Conservation (phyloP, 1,140 invertebrate genomes). For the Pemphigus obesinymphae region DNA sequence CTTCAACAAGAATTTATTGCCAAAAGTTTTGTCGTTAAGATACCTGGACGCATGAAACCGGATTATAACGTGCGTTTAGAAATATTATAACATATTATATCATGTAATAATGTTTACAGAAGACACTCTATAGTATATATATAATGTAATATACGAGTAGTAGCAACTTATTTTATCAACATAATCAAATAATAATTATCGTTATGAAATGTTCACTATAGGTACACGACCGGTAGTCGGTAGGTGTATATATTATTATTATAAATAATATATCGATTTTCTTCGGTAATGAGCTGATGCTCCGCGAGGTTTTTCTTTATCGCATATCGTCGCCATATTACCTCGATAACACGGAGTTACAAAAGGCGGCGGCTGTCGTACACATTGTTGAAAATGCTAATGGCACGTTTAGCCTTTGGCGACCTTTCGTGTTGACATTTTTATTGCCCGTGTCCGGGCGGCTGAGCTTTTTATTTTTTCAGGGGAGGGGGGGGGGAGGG, state of each 20-base stretch:
- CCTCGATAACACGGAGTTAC: not conserved
- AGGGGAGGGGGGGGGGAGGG: too few relatives aligned
- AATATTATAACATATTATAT: not conserved
- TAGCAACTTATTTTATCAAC: not conserved
- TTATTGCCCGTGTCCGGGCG: not conserved
- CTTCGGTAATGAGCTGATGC: conserved; percentile 19
- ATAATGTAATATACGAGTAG: not conserved
- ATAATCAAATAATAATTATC: conserved; percentile 4
- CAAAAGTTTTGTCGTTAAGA: too few relatives aligned
- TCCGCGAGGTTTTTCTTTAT: conserved; percentile 5
- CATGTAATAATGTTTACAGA: too few relatives aligned
- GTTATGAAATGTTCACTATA: not conserved
- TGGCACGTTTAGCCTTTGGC: conserved; percentile 27
- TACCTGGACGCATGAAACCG: not conserved
- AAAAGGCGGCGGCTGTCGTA: not conserved
- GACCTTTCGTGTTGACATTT: conserved; percentile 37
- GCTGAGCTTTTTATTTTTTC: too few relatives aligned
- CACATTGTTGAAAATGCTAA: conserved; percentile 33
- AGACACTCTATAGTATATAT: too few relatives aligned
- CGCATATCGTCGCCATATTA: not conserved
- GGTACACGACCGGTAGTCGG: too few relatives aligned
- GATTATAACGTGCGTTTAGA: not conserved
- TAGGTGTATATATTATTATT: not conserved
- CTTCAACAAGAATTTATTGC: too few relatives aligned
- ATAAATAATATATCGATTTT: conserved; percentile 3